Evolutionary conservation across 2,888 invertebrate species (phyloP).

Genomic region (Phragmatobia fuliginosa): DNA sequence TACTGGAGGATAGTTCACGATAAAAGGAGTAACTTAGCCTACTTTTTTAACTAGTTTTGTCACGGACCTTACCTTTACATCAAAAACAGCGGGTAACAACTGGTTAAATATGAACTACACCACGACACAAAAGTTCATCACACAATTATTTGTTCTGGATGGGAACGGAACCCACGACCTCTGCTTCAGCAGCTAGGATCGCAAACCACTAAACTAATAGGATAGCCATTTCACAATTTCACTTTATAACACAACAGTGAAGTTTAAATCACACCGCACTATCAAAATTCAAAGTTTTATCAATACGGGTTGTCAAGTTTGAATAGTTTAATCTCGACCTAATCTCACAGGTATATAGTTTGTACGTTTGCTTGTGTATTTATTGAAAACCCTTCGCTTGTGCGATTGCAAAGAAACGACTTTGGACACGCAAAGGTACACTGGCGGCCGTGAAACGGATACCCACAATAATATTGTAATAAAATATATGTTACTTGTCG

Average conservation of each 20-base stretch:
- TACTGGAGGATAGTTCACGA: no score
- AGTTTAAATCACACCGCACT: conserved; percentile 25
- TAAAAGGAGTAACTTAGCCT: no score
- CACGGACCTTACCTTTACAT: no score
- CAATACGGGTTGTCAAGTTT: conserved; percentile 73
- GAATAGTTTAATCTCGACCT: conserved; percentile 68
- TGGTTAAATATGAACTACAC: no score
- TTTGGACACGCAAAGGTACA: conserved; percentile 80
- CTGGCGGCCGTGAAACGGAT: conserved; percentile 61
- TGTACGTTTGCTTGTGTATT: conserved; percentile 69
- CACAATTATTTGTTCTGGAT: not conserved
- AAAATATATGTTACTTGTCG: conserved; percentile 36
- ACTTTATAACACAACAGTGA: not conserved
- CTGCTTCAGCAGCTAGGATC: not conserved
- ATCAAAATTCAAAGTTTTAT: conserved; percentile 64
- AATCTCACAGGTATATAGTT: conserved; percentile 63
- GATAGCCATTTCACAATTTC: not conserved
- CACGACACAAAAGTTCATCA: not conserved
- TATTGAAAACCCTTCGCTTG: conserved; percentile 83
- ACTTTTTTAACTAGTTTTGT: no score
- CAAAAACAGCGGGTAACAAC: no score
- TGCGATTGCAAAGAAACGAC: conserved; percentile 85
- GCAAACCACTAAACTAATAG: not conserved
- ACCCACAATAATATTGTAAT: conserved; percentile 46
- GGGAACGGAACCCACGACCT: not conserved